A percentile compares a stretch with the other conserved stretches of the same genome.
These are phyloP conservation scores for Lacanobia oleracea DNA, from an alignment of 2,888 invertebrate genomes.

Conservation along the genomic window DNA sequence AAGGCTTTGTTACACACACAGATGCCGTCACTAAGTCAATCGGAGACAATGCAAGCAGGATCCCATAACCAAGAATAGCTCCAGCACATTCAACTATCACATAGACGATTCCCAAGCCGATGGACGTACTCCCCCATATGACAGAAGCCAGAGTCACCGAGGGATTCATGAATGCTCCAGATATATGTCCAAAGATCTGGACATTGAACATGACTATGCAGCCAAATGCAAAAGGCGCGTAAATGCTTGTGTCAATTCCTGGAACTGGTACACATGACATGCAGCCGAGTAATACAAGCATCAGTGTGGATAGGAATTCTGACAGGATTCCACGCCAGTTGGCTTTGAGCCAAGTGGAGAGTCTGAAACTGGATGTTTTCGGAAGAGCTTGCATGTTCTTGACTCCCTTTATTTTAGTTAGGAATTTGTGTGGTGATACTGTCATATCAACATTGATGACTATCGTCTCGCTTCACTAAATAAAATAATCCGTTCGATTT, in stretches of 20 bases:
- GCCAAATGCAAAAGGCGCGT: slow-evolving; percentile 92
- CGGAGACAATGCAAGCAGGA: slow-evolving; percentile 89
- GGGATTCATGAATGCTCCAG: slow-evolving; percentile 95
- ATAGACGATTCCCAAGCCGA: slow-evolving; percentile 91
- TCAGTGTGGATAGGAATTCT: slow-evolving; percentile 92
- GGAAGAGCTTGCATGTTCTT: slow-evolving; percentile 59
- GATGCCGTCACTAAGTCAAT: slow-evolving; percentile 76
- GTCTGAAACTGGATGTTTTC: slow-evolving; percentile 19
- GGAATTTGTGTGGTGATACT: slow-evolving; percentile 30
- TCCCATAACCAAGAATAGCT: slow-evolving; percentile 92
- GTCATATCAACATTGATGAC: slow-evolving; percentile 46
- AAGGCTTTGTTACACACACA: slow-evolving; percentile 92
- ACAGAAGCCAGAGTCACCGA: slow-evolving; percentile 93
- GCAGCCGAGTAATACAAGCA: slow-evolving; percentile 93
- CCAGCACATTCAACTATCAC: slow-evolving; percentile 92
- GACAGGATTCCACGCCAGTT: slow-evolving; percentile 82
- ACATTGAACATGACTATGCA: slow-evolving; percentile 92
- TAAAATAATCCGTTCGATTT: slow-evolving; percentile 5
- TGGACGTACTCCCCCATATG: slow-evolving; percentile 89
- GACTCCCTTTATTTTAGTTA: slow-evolving; percentile 57
- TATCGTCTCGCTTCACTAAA: slow-evolving; percentile 5
- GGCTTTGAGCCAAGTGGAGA: slow-evolving; percentile 68
- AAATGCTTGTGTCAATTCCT: slow-evolving; percentile 85
- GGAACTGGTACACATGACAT: slow-evolving; percentile 91
- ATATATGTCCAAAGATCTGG: slow-evolving; percentile 94